Evolutionary conservation across 2,888 invertebrate genomes (phyloP), one percentile per base, ranked within the genome.

Genomic region (Aporophyla lueneburgensis): DNA sequence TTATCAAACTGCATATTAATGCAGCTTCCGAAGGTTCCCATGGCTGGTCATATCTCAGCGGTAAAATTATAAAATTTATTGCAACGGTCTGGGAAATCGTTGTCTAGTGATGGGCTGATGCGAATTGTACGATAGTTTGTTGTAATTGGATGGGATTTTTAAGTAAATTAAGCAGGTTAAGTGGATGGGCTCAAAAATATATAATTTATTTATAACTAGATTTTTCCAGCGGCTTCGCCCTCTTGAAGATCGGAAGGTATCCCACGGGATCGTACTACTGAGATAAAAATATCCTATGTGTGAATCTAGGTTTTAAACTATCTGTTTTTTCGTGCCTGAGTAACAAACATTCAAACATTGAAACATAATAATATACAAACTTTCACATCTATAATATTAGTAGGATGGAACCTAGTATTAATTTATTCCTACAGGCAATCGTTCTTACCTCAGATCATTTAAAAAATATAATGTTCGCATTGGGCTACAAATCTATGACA

Each of bases 1-100:
- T 78, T 79, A 88, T 88, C 84, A 87, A 81, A 85, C 81, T 80
- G 85, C 83, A 86, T 88, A 89, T 88, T 87, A 85, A 89, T 87
- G 79, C 78, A 78, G 89, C 90, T 89, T 88, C 87, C 85, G 86
- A 84, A 86, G 86, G 82, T 88, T 85, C 87, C 84, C 82, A 86
- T 82, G 61, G 46, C 68, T 76, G 69, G 76, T 69, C 71, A 85
- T 86, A 88, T 81, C 74, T 80, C 80, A 83, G 63, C 53, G 76
- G 78, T 87, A 71, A 87, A 87, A 84, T 86, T 84, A 80, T 88
- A 84, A 79, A 89, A 88, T 87, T 86, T 90, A 90, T 87, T 87
- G 83, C 76, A 66, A 56, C 27, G 49, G 53, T 70, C 63, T 78
- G 80, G 80, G 71, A 85, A 84, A 85, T 72, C 12, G 63, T 79